Conservation (phyloP, 2,888 invertebrate species). For the Adelphocoris suturalis region DNA sequence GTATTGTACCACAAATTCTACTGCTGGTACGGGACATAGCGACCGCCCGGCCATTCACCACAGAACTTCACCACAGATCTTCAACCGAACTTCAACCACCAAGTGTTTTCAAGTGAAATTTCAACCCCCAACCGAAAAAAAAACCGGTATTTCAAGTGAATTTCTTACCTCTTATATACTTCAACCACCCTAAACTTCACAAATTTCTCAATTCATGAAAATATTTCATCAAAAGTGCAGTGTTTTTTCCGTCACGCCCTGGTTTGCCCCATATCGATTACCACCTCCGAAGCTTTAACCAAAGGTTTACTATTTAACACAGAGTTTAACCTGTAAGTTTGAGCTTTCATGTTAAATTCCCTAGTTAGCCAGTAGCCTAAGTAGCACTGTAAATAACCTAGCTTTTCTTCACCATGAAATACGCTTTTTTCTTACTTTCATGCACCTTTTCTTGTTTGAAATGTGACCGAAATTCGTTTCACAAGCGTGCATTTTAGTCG, state of each 20-base stretch:
- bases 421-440: slow-evolving; percentile 5
- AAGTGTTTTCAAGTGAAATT: slow-evolving; percentile 9
- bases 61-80: slow-evolving; percentile 22
- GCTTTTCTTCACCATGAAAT: neutral
- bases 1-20: slow-evolving; percentile 87
- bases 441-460: neutral
- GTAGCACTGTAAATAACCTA: neutral
- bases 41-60: slow-evolving; percentile 72
- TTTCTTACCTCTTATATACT: neutral
- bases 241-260: slow-evolving; percentile 21
- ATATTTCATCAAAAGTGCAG: neutral
- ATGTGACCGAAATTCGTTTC: neutral
- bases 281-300: slow-evolving; percentile 1
- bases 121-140: neutral
- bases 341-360: slow-evolving; percentile 9
- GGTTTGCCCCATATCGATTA: slow-evolving; percentile 19
- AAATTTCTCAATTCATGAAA: neutral
- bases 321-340: slow-evolving; percentile 22
- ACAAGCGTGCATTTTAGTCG: neutral
- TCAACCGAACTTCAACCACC: neutral
- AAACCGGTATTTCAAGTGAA: neutral
- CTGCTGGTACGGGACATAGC: slow-evolving; percentile 94
- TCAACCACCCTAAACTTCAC: neutral
- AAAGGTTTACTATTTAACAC: slow-evolving; percentile 22
- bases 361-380: slow-evolving; percentile 3